phyloP scores from a whole-genome alignment of 2,113 vertebrate genomes.

The Antechinus stuartii region DNA sequence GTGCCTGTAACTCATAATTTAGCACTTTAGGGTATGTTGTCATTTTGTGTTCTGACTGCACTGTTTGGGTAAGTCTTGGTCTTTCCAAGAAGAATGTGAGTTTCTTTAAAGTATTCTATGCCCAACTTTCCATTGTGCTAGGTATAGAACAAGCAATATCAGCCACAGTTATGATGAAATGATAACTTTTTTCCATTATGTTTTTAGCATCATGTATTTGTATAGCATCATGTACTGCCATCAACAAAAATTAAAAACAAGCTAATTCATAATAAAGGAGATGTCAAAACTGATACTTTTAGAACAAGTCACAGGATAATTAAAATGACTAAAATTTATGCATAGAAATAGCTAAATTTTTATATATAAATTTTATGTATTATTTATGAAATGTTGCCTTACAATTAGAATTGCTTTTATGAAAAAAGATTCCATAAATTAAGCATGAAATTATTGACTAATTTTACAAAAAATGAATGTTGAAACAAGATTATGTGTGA shows the following conservation, averaged over 20 bases:
- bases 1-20: neutral
- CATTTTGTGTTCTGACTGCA: slow-evolving; percentile 3
- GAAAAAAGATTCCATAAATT: slow-evolving; percentile 1
- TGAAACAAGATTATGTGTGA: too few species aligned
- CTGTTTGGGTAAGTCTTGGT: neutral
- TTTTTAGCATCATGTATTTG: slow-evolving; percentile 6
- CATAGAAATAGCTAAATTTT: neutral
- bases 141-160: neutral
- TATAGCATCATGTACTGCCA: slow-evolving; percentile 26
- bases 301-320: neutral
- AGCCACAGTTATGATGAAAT: neutral
- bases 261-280: slow-evolving; percentile 20
- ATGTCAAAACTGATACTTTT: slow-evolving; percentile 27
- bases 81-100: neutral
- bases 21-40: slow-evolving; percentile 2
- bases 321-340: slow-evolving; percentile 11
- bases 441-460: slow-evolving; percentile 36
- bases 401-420: neutral
- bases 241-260: slow-evolving; percentile 25
- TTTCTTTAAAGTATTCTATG: neutral
- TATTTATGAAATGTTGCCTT: slow-evolving; percentile 11
- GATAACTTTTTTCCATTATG: slow-evolving; percentile 6
- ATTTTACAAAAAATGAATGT: slow-evolving; percentile 7
- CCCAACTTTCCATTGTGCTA: neutral
- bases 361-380: slow-evolving; percentile 6